A percentile compares a stretch with the other conserved stretches of the same genome.
phyloP scores from a whole-genome alignment of 1,140 invertebrate genomes.

The Nebria ingens region DNA sequence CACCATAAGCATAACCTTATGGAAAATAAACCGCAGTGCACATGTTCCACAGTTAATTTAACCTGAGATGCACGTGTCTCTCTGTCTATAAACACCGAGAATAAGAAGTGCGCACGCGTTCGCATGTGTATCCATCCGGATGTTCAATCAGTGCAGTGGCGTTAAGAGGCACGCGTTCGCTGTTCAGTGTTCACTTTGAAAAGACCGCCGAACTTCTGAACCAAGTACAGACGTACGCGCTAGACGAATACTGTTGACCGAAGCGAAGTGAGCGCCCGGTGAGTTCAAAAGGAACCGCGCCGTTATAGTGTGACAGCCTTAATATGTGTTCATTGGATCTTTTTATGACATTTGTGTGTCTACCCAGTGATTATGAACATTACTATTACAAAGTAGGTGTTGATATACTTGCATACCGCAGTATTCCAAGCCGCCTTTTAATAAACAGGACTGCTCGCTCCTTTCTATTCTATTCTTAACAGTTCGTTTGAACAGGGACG shows the following conservation, averaged over 20 bases:
- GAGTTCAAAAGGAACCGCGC: slow-evolving; percentile 9
- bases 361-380: slow-evolving; percentile 13
- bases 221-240: background rate
- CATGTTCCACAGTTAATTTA: background rate
- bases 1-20: no score
- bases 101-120: no score
- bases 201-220: slow-evolving; percentile 7
- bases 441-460: background rate
- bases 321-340: slow-evolving; percentile 15
- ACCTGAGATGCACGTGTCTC: background rate
- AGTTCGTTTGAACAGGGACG: no score
- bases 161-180: slow-evolving; percentile 5
- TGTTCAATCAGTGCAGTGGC: slow-evolving; percentile 12
- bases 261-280: background rate
- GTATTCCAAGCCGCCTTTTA: background rate
- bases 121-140: slow-evolving; percentile 2
- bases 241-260: background rate
- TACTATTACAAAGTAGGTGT: slow-evolving; percentile 13
- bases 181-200: slow-evolving; percentile 10
- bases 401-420: background rate
- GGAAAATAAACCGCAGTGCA: no score
- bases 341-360: slow-evolving; percentile 13
- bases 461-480: slow-evolving; percentile 1
- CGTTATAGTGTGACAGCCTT: slow-evolving; percentile 14
- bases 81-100: background rate